phyloP scores from a whole-genome alignment of 92 coral and sea anemone species.

The Heliopora coerulea region DNA sequence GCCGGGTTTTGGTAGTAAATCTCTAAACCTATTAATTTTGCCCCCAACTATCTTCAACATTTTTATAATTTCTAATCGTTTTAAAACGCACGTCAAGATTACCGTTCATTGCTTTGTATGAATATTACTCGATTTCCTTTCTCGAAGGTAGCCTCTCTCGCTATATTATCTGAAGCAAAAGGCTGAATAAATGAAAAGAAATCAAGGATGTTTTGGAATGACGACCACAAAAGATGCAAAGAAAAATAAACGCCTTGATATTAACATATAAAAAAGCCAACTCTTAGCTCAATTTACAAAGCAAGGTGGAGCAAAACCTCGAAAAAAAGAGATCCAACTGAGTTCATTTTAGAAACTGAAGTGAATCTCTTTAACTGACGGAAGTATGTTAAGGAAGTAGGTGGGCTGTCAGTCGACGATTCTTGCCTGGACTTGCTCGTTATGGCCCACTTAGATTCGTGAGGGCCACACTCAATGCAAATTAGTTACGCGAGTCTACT shows the following conservation, averaged over 20 bases:
- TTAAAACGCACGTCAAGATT: background rate
- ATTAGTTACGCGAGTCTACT: background rate
- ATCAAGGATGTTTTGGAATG: slow-evolving; percentile 13
- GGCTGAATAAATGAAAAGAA: background rate
- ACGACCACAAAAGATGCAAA: background rate
- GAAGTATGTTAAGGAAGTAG: slow-evolving; percentile 10
- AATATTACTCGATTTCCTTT: slow-evolving; percentile 36
- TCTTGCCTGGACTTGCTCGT: slow-evolving; percentile 31
- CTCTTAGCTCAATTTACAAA: background rate
- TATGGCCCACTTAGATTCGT: slow-evolving; percentile 2
- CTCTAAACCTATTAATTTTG: no score
- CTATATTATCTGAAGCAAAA: background rate
- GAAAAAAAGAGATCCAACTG: background rate
- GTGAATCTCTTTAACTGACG: slow-evolving; percentile 3
- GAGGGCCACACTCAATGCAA: background rate
- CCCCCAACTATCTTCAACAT: background rate
- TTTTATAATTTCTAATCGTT: no score
- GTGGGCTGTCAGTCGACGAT: background rate
- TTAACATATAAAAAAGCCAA: no score
- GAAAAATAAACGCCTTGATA: background rate
- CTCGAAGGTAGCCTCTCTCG: background rate
- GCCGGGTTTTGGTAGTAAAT: no score
- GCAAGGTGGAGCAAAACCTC: background rate
- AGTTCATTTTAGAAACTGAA: background rate
- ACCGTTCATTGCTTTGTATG: slow-evolving; percentile 20